Base-by-base conservation (phyloP, 2,113 vertebrate genomes). In the Gopherus flavomarginatus region DNA sequence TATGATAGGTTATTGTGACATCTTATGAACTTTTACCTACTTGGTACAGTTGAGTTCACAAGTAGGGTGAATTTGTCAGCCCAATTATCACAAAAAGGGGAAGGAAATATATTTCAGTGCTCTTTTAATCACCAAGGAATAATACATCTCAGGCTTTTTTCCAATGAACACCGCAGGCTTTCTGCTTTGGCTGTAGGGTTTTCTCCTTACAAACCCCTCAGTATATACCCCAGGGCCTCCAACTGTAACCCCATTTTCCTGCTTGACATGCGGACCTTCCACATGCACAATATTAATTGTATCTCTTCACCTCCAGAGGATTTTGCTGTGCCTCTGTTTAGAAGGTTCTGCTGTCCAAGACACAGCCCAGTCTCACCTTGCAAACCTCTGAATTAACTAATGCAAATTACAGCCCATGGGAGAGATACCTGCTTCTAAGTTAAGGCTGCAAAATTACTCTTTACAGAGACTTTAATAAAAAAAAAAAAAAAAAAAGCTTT, bases 201-300 rank as follows among this genome's bases (percentile, higher is more conserved):
- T 78, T 93, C 91, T 85, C 44, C 90, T 59, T 59, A 12, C 53
- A 59, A 87, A 26, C 10, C 44, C 80, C 84, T 85, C 79, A 83
- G 10, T 57, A 27, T 50, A 94, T 93, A 87, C n/a, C 82, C 7
- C 3, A 85, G 90, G 83, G 75, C 42, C 11, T 78, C 75, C 75
- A 29, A 78, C 42, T 78, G 12, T 77, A 44, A 0, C 14, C 2
- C 27, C 85, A 65, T 85, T 65, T 31, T 87, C 50, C 85, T 79
- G 54, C 49, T 78, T 90, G 80, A 85, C 59, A 59, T 77, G 9
- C 44, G 92, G 6, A 83, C 2, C 83, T 54, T 93, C 31, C 85
- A 94, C 88, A 92, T 49, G 90, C 92, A 42, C 88, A 90, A 90
- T 84, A 35, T 19, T 92, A 77, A 84, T 89, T 69, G 4, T 6